These are phyloP conservation scores for Enteromius treurensis DNA, from an alignment of 2,797 vertebrate species.

Conservation along the genomic window DNA sequence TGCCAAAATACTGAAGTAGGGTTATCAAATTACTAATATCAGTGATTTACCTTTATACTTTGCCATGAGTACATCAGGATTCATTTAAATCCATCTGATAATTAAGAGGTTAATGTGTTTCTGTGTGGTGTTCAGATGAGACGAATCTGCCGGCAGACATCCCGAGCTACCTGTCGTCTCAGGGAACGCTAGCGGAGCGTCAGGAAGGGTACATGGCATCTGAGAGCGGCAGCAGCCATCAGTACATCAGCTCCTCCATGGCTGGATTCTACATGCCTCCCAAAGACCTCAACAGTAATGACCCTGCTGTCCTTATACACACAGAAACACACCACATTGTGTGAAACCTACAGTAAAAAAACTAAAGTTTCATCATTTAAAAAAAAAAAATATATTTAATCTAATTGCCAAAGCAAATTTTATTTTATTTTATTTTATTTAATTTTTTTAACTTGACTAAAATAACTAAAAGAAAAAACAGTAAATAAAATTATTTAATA, in stretches of 20 bases:
- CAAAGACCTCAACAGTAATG: slow-evolving; percentile 85
- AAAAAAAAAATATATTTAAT: no score
- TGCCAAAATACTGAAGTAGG: no score
- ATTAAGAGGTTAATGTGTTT: not conserved
- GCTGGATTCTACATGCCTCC: slow-evolving; percentile 88
- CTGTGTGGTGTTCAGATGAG: slow-evolving; percentile 80
- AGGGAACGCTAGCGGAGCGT: slow-evolving; percentile 92
- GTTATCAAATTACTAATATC: no score
- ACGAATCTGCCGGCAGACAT: slow-evolving; percentile 95
- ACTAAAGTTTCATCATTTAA: not conserved
- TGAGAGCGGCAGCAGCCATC: slow-evolving; percentile 91
- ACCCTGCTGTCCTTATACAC: not conserved
- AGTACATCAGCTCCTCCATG: slow-evolving; percentile 84
- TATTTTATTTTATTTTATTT: no score
- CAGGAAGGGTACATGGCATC: slow-evolving; percentile 91
- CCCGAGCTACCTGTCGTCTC: slow-evolving; percentile 95
- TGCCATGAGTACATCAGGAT: no score
- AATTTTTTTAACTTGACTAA: no score
- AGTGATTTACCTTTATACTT: no score
- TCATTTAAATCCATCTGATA: no score
- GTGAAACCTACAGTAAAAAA: not conserved
- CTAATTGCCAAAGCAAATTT: no score
- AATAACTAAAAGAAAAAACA: no score
- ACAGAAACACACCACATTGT: not conserved
- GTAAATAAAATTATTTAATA: no score